phyloP scores from a whole-genome alignment of 1,140 invertebrate genomes.

The Drosophila nebulosa region DNA sequence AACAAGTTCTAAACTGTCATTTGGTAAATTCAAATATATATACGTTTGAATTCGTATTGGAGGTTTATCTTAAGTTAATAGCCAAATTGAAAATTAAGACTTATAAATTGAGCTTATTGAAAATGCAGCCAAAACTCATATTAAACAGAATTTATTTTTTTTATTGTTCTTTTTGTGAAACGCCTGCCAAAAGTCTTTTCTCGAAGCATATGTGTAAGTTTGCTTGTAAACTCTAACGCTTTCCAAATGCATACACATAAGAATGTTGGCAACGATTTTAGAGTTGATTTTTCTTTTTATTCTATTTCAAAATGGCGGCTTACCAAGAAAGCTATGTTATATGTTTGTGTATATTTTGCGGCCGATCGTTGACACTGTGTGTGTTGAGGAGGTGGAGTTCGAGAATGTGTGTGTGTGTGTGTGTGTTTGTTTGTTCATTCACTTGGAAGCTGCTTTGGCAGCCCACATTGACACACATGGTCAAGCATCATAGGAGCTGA shows the following conservation, averaged over 20 bases:
- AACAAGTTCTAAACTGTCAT: no score
- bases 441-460: conserved; percentile 61
- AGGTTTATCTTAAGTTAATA: no score
- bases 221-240: background rate
- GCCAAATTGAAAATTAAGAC: background rate
- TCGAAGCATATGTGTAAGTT: conserved; percentile 47
- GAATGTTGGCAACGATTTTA: conserved; percentile 45
- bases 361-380: conserved; percentile 47
- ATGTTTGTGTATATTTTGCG: conserved; percentile 21
- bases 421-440: conserved; percentile 28
- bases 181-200: conserved; percentile 23
- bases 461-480: conserved; percentile 20
- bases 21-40: no score
- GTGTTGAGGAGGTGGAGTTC: background rate
- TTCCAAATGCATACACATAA: background rate
- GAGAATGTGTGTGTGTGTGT: background rate
- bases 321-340: conserved; percentile 43
- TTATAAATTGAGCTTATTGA: background rate
- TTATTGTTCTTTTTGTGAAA: background rate
- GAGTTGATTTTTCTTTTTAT: conserved; percentile 14
- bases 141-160: background rate
- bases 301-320: conserved; percentile 29
- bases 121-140: background rate
- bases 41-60: no score
- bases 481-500: conserved; percentile 15